Percentiles rank a stretch among this genome's conserved stretches.
Conservation (phyloP, 92 coral and sea anemone species). For the Zoanthus gigantus region DNA sequence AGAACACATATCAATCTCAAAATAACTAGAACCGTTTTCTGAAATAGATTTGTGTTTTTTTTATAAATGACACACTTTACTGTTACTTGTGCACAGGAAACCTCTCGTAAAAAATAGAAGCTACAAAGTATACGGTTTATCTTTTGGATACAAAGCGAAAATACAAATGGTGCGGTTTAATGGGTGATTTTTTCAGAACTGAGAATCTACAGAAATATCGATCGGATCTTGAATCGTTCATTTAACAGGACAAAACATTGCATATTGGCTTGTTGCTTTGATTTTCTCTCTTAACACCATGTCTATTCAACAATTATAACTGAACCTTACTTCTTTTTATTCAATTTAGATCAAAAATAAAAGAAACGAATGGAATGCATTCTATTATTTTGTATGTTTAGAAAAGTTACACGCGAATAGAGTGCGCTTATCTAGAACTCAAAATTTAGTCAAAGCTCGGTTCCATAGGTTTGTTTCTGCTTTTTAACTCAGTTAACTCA, state of each 20-base stretch:
- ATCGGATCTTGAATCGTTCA: background rate
- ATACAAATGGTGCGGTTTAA: background rate
- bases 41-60: slow-evolving; percentile 11
- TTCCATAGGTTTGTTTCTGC: background rate
- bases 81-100: background rate
- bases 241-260: slow-evolving; percentile 6
- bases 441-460: background rate
- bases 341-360: slow-evolving; percentile 4
- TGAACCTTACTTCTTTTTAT: background rate
- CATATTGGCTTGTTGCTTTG: slow-evolving; percentile 15
- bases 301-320: slow-evolving; percentile 5
- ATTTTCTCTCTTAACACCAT: background rate
- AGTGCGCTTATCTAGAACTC: background rate
- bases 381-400: background rate
- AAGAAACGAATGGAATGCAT: background rate
- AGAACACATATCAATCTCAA: background rate
- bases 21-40: slow-evolving; percentile 39
- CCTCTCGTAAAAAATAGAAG: background rate
- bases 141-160: background rate
- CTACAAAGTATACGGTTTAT: background rate
- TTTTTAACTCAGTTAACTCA: background rate
- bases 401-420: background rate
- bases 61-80: background rate
- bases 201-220: background rate
- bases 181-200: background rate